A percentile compares a stretch with the other conserved stretches of the same genome.
phyloP scores from a whole-genome alignment of 2,113 vertebrate species.

The Phalacrocorax pelagicus region DNA sequence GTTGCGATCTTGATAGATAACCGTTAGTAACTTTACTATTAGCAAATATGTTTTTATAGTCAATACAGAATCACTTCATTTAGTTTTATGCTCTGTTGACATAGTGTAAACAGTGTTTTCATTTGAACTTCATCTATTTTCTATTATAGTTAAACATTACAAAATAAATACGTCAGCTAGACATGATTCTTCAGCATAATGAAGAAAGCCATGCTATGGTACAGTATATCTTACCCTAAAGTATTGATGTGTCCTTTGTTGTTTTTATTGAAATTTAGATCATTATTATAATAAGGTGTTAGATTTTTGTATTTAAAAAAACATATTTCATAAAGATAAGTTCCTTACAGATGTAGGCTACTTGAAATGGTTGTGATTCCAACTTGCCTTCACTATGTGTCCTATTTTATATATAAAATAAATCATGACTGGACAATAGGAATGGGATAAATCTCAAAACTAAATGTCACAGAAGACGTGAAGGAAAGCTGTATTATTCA shows the following conservation, averaged over 20 bases:
- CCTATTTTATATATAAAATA: neutral
- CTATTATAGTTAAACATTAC: constrained; percentile 41
- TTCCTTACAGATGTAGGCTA: neutral
- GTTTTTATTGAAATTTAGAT: neutral
- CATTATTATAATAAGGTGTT: neutral
- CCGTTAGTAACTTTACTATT: constrained; percentile 34
- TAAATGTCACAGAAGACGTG: neutral
- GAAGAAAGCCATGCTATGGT: neutral
- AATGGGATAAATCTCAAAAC: neutral
- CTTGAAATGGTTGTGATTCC: neutral
- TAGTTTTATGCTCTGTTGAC: constrained; percentile 52
- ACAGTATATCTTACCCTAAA: neutral
- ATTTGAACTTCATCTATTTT: constrained; percentile 42
- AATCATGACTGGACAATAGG: neutral
- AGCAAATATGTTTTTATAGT: constrained; percentile 47
- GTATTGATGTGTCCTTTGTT: neutral
- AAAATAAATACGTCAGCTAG: constrained; percentile 29
- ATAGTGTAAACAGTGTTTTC: constrained; percentile 30
- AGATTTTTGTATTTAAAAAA: neutral
- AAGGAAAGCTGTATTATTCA: neutral
- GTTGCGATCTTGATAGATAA: constrained; percentile 26
- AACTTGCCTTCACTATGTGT: neutral
- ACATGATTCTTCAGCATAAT: neutral
- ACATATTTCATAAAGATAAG: neutral
- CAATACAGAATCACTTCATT: constrained; percentile 9